These are phyloP conservation scores for Hypsibius dujardini DNA, from an alignment of 1,140 invertebrate species.

Conservation along the genomic window DNA sequence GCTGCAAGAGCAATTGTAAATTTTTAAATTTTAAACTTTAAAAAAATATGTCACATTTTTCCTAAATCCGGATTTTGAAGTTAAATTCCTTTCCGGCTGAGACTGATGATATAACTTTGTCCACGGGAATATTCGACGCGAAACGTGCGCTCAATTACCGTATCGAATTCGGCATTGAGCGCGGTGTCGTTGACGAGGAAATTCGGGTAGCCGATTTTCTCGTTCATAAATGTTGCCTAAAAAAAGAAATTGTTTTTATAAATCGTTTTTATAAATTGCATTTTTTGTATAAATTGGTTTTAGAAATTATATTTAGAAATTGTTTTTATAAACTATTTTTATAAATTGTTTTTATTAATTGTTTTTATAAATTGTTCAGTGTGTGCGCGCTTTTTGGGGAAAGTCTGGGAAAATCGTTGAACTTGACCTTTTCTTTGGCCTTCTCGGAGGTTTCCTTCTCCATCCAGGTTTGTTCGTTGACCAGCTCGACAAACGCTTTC, in stretches of 20 bases:
- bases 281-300: too few relatives aligned
- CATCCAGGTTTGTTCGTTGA: conserved; percentile 76
- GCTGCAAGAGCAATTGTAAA: conserved; percentile 21
- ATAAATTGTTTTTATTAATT: conserved; percentile 1
- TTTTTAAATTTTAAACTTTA: conserved; percentile 16
- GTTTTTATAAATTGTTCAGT: too few relatives aligned
- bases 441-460: conserved; percentile 63
- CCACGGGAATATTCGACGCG: too few relatives aligned
- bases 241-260: background rate
- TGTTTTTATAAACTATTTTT: too few relatives aligned
- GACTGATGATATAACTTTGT: too few relatives aligned
- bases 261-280: too few relatives aligned
- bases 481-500: conserved; percentile 66
- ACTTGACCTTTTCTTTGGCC: conserved; percentile 46
- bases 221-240: conserved; percentile 60
- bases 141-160: conserved; percentile 36
- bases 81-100: too few relatives aligned
- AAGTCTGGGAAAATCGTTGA: background rate
- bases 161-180: conserved; percentile 50
- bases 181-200: conserved; percentile 50
- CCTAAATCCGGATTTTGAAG: too few relatives aligned
- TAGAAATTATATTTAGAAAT: too few relatives aligned
- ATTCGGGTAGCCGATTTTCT: conserved; percentile 63
- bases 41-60: background rate
- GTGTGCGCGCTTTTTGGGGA: background rate